Evolutionary conservation across 2,797 vertebrate genomes (phyloP), one percentile per base, ranked within the genome.

Genomic region (Balearica regulorum): DNA sequence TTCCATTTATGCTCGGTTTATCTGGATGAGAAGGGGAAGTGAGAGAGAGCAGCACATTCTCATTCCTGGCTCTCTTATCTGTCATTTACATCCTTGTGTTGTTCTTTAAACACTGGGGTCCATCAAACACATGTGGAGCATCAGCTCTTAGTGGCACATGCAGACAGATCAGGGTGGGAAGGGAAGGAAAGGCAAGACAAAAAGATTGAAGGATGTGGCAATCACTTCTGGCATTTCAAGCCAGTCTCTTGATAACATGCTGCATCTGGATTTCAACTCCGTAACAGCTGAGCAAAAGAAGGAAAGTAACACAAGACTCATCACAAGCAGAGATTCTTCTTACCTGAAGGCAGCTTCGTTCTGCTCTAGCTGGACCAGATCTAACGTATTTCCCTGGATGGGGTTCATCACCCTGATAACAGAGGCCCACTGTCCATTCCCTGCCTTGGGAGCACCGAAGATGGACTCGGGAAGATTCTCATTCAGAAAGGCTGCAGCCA

Each of bases 341-440:
- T 96, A 99, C 99, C 99, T 99, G 98, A 99, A 99, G 9, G 99
- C 99, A 11, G 99, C 99, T 96, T 99, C 99, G 3, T 99, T 99
- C 98, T 99, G 99, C 87, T 99, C 99, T 83, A 99, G 98, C 94
- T 99, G 99, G 68, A 99, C 99, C 83, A 99, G 98, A 96, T 99
- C 99, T 92, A 99, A 96, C 0, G 99, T 99, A 57, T 98, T 97
- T 33, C 99, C 99, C 93, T 99, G 99, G 88, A 99, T 99, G 91
- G 99, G 99, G 96, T 99, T 99, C 97, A 99, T 97, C 87, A 99
- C 98, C 48, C 99, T 98, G 83, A 99, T 99, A 60, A 99, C 98
- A 17, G 99, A 99, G 6, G 99, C 99, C 99, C 99, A 99, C 97
- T 99, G 99, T 5, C 99, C 99, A 5, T 99, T 99, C 29, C 99